Evolutionary conservation across 1,140 invertebrate genomes (phyloP), one percentile per base, ranked within the genome.

Genomic region (Eriocheir sinensis): DNA sequence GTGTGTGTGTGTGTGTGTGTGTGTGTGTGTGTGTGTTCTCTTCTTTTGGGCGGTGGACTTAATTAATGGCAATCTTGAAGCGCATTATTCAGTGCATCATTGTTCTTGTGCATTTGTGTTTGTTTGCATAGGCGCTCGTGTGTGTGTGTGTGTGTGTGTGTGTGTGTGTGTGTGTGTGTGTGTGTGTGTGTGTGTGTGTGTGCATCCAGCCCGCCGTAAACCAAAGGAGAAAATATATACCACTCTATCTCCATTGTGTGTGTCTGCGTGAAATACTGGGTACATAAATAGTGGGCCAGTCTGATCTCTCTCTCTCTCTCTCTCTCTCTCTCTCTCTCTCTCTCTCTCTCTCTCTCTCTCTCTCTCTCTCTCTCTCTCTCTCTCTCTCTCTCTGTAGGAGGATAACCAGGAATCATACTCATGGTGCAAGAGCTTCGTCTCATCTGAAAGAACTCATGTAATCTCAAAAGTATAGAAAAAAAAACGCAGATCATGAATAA

Each of bases 281-380:
- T 72, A 72, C 60, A 72, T 72, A 72, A 72, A 72, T 72, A 72
- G 27, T 72, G 60, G 21, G 12, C 60, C 27, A n/a, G 60, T 72
- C 60, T 72, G 27, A 21, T 72, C 12, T 72, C 1, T 72, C 53
- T 72, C 60, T 72, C 60, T 72, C 60, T 72, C 60, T 72, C 60
- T 72, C 60, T 72, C 60, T 72, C 60, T 72, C 60, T 72, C 60
- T 72, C 60, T 72, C 60, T 72, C 60, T 72, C 60, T 72, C 60
- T 72, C 60, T 72, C 60, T 72, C 60, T 72, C 60, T 72, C 60
- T 72, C 60, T 72, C 60, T 72, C 60, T 72, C 60, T 72, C 53
- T 60, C 53, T 60, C 53, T 60, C 53, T 60, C 53, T 60, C 53
- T 60, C 53, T 60, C 60, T 72, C 60, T 72, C 60, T n/a, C 60